A percentile compares a stretch with the other conserved stretches of the same genome.
Conservation (phyloP, 2,113 vertebrate species). For the Engraulis encrasicolus region DNA sequence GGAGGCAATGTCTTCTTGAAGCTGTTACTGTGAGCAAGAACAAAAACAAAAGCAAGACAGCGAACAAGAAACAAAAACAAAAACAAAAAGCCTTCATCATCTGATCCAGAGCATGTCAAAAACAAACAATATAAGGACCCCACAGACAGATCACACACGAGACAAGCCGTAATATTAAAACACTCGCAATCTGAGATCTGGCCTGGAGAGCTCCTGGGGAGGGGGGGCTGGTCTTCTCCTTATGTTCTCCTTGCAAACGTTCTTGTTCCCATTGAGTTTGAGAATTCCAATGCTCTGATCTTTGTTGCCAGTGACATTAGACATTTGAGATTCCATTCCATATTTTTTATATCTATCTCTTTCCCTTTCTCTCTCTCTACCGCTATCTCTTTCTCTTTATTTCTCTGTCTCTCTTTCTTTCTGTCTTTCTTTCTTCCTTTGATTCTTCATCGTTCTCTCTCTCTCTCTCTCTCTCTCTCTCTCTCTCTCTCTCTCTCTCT, state of each 20-base stretch:
- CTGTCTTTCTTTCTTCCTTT: too few relatives aligned
- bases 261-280: constrained; percentile 19
- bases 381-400: too few relatives aligned
- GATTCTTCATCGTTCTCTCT: too few relatives aligned
- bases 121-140: constrained; percentile 18
- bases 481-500: too few relatives aligned
- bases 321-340: constrained; percentile 27
- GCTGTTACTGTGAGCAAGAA: constrained; percentile 79
- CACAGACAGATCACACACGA: not conserved
- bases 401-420: too few relatives aligned
- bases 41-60: constrained; percentile 33
- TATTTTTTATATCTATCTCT: too few relatives aligned
- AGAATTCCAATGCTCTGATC: not conserved
- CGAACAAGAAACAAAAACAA: constrained; percentile 48
- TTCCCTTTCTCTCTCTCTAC: too few relatives aligned
- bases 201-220: constrained; percentile 13
- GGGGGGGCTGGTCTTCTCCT: not conserved
- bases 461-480: too few relatives aligned
- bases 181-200: constrained; percentile 20
- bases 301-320: constrained; percentile 3
- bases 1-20: constrained; percentile 85
- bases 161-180: constrained; percentile 16
- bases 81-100: not conserved
- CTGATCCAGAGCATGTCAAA: constrained; percentile 30
- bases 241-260: constrained; percentile 19